Evolutionary conservation across 37 sponge, comb jelly and placozoan genomes (phyloP).

Genomic region (Diacarnus erythraeanus): DNA sequence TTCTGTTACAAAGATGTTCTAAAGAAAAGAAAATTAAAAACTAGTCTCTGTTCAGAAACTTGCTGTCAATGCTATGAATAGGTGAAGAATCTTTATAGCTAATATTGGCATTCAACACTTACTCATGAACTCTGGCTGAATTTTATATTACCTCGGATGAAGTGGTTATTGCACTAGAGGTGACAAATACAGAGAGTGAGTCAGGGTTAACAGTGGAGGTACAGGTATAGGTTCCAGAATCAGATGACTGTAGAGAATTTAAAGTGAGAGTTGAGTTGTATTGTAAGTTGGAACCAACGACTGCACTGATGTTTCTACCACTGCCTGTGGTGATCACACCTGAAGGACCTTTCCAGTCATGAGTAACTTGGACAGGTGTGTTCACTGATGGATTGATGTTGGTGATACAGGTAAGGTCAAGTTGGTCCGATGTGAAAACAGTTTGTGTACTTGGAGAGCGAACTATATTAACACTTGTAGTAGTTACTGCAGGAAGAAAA

Average conservation of each 20-base stretch:
- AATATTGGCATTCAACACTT: too few relatives aligned
- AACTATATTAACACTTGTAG: background rate
- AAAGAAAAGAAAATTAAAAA: too few relatives aligned
- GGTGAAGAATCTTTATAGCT: too few relatives aligned
- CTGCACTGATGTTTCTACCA: background rate
- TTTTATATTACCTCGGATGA: background rate
- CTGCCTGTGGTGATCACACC: background rate
- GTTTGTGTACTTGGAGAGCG: background rate
- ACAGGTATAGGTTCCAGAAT: background rate
- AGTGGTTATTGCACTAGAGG: background rate
- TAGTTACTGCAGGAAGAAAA: background rate
- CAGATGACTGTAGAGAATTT: background rate
- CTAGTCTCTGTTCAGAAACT: too few relatives aligned
- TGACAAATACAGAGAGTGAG: background rate
- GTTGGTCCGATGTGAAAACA: background rate
- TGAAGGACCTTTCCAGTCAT: background rate
- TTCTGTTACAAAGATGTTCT: too few relatives aligned
- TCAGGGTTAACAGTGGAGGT: background rate
- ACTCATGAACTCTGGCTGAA: too few relatives aligned
- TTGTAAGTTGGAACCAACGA: background rate
- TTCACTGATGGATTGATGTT: background rate
- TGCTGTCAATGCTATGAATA: too few relatives aligned
- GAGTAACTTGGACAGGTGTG: background rate
- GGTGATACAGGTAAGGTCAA: background rate
- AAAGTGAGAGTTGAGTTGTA: background rate